Conservation (phyloP, 2,113 vertebrate genomes). For the Psettodes erumei region DNA sequence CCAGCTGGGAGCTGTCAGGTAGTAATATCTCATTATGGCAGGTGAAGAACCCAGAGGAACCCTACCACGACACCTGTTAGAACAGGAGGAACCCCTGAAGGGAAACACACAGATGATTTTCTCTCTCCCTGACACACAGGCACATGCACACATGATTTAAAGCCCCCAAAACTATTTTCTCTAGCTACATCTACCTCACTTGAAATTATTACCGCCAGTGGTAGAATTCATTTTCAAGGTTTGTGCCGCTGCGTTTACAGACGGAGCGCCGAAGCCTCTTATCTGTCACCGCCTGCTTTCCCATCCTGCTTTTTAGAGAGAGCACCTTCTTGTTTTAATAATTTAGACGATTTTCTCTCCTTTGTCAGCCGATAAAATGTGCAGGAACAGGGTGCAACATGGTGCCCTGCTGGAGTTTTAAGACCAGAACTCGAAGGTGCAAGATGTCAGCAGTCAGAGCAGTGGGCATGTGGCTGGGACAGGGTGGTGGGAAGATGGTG, state of each 20-base stretch:
- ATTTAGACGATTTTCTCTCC: slow-evolving; percentile 19
- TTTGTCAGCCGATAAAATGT: slow-evolving; percentile 24
- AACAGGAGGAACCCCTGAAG: slow-evolving; percentile 77
- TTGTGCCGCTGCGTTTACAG: background rate
- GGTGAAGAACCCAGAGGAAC: slow-evolving; percentile 88
- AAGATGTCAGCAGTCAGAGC: slow-evolving; percentile 36
- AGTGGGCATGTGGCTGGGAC: slow-evolving; percentile 28
- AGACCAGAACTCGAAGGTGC: slow-evolving; percentile 50
- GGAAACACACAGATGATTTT: slow-evolving; percentile 69
- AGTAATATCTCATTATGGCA: slow-evolving; percentile 89
- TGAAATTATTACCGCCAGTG: background rate
- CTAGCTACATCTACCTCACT: background rate
- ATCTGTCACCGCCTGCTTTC: too few species aligned
- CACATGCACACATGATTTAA: slow-evolving; percentile 13
- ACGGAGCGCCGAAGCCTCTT: too few species aligned
- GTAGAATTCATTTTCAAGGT: slow-evolving; percentile 7
- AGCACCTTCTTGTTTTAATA: slow-evolving; percentile 47
- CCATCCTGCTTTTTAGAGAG: too few species aligned
- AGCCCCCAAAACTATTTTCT: slow-evolving; percentile 13
- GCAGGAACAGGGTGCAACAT: slow-evolving; percentile 34
- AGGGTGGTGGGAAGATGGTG: slow-evolving; percentile 28
- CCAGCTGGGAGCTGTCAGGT: slow-evolving; percentile 94
- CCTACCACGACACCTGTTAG: slow-evolving; percentile 90
- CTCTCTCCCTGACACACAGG: slow-evolving; percentile 6
- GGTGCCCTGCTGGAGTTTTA: slow-evolving; percentile 49